Evolutionary conservation across 2,888 invertebrate species (phyloP), one percentile per base, ranked within the genome.

Genomic region (Hecatera dysodea): DNA sequence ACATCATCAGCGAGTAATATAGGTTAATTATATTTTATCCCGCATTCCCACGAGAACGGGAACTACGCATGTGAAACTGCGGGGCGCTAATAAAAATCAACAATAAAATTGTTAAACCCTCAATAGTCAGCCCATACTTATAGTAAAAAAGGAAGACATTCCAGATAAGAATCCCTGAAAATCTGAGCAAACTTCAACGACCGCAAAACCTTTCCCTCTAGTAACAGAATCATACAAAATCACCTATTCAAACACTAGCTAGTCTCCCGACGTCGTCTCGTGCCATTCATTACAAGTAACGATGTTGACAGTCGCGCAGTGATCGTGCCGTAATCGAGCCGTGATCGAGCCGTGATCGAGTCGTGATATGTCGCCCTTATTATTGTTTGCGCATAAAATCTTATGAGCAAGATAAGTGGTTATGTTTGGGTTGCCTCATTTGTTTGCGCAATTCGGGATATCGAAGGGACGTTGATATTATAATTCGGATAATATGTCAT

Each of bases 351-450:
- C 72, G 61, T 52, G 77, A 78, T 80, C 68, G 63, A 19, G 39
- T 22, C 77, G 66, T 27, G 63, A 67, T 78, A 39, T 44, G 36
- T 44, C 24, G 48, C 36, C 39, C 27, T 79, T 64, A 82, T 79
- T 82, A 82, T 79, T 82, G 79, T 72, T 79, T 67, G 67, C 82
- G 22, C 64, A 78, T 79, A 61, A 78, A 78, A 67, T 72, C 61
- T 65, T 72, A 79, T 56, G 82, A 78, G 53, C 36, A 62, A 67
- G 72, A 78, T 79, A 64, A 72, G 78, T 82, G 73, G 65, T 81
- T 70, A 77, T 77, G 61, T 81, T 69, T 64, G 69, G 27, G 29
- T 61, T 36, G 63, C 46, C 39, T 62, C 56, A 48, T 77, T 76
- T 62, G 62, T 67, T 75, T 63, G 61, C 33, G 4, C 29, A 15